Base-by-base conservation (phyloP, 2,797 vertebrate genomes). In the Furcifer pardalis region DNA sequence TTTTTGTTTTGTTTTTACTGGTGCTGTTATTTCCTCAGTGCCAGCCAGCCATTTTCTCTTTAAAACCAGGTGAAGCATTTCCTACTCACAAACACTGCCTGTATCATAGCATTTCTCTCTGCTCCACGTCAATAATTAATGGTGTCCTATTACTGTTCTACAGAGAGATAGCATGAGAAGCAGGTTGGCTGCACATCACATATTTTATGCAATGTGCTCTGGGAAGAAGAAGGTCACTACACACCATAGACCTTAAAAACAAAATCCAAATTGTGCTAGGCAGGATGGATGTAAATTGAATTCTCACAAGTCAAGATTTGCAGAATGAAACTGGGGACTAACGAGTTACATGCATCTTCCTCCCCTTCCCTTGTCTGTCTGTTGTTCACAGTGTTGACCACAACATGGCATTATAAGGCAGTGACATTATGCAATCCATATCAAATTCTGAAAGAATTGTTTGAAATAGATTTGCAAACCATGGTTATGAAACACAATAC, bases 1-100 rank as follows among this genome's bases (percentile, higher is more conserved):
- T n/a, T n/a, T n/a, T n/a, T n/a, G n/a, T n/a, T n/a, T 68, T n/a
- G 90, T 90, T 80, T 83, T 27, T 83, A 69, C 59, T 66, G 46
- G 4, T 77, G 65, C 35, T 76, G 56, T 74, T 35, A 35, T 37
- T 3, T n/a, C 30, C 10, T 59, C 17, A 23, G 35, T 5, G 44
- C 37, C 25, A 62, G 8, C 25, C 8, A 35, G 60, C 62, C 19
- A 21, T 44, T 65, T 17, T 30, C 21, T 37, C 25, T 25, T 59
- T 12, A 21, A 35, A 52, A 62, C 1, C 13, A 40, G 15, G 21
- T 75, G 32, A 75, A 74, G 75, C 27, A 35, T 1, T 3, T 19
- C 19, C 1, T 49, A 52, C 32, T 46, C 40, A 21, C 68, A 32
- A 32, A 2, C n/a, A 40, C 5, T 30, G 2, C 21, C 42, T 30